These are phyloP conservation scores for Drosophila tani DNA, from an alignment of 1,140 invertebrate species.

Conservation along the genomic window DNA sequence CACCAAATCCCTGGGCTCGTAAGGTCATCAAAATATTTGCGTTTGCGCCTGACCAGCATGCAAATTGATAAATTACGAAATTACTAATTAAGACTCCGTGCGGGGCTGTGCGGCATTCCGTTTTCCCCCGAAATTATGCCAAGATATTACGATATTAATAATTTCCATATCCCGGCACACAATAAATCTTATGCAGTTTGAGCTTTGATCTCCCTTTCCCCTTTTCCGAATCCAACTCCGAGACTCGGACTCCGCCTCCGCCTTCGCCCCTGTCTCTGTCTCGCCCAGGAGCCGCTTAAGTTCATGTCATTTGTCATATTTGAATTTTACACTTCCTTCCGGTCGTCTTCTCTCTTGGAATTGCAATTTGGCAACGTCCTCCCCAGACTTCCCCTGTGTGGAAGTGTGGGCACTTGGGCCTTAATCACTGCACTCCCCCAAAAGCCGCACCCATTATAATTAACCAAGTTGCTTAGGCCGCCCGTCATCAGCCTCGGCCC, in stretches of 20 bases:
- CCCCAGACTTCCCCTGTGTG: neutral
- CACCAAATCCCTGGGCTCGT: slow-evolving; percentile 5
- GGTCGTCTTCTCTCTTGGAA: slow-evolving; percentile 70
- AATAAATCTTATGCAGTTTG: slow-evolving; percentile 66
- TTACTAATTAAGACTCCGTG: slow-evolving; percentile 72
- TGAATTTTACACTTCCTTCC: slow-evolving; percentile 84
- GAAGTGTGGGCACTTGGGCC: neutral
- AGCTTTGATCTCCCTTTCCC: slow-evolving; percentile 2
- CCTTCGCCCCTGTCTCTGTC: neutral
- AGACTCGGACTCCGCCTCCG: neutral
- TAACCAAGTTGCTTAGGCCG: slow-evolving; percentile 69
- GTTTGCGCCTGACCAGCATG: slow-evolving; percentile 55
- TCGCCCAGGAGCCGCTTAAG: slow-evolving; percentile 68
- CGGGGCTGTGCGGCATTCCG: slow-evolving; percentile 8
- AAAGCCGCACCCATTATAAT: slow-evolving; percentile 73
- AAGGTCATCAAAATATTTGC: slow-evolving; percentile 63
- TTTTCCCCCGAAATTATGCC: slow-evolving; percentile 57
- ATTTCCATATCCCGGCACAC: slow-evolving; percentile 71
- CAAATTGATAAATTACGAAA: slow-evolving; percentile 81
- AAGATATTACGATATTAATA: slow-evolving; percentile 82
- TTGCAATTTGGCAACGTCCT: slow-evolving; percentile 65
- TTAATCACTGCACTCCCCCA: slow-evolving; percentile 58
- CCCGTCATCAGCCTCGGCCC: slow-evolving; percentile 25
- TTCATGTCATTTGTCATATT: slow-evolving; percentile 84
- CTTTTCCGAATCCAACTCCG: neutral